phyloP scores from a whole-genome alignment of 2,113 vertebrate genomes.

The Tragelaphus strepsiceros region DNA sequence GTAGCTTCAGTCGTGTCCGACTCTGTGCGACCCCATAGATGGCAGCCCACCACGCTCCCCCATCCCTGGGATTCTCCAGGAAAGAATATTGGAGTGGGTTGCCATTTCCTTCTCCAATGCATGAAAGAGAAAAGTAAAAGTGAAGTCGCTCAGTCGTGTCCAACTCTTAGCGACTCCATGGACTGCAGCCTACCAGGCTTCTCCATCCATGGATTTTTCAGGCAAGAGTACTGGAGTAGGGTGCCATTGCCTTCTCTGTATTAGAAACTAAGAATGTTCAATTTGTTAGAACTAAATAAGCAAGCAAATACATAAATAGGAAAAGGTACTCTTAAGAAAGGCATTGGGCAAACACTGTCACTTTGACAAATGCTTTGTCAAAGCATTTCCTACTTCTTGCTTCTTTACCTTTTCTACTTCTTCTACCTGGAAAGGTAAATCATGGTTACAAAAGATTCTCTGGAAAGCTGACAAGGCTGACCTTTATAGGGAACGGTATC shows the following conservation, averaged over 20 bases:
- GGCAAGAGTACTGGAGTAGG: no score
- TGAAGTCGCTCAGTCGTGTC: no score
- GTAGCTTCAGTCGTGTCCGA: no score
- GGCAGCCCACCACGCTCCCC: no score
- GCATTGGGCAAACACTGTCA: background rate
- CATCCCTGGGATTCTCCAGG: no score
- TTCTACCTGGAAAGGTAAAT: background rate
- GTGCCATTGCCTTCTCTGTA: background rate
- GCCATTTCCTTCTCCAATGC: no score
- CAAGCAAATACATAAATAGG: background rate
- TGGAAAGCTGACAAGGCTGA: background rate
- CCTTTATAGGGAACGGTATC: background rate
- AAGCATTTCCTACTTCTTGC: background rate
- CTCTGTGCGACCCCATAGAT: no score
- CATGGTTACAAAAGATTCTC: background rate
- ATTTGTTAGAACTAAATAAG: background rate
- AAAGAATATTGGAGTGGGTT: no score
- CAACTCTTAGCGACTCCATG: no score
- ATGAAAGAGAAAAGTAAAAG: no score
- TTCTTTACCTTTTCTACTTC: background rate
- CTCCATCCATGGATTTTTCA: no score
- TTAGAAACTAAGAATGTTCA: background rate
- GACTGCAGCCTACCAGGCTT: no score
- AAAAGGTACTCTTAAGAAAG: background rate
- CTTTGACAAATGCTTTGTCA: background rate